Evolutionary conservation across 1,140 invertebrate genomes (phyloP), one percentile per base, ranked within the genome.

Genomic region (Drosophila bocki): DNA sequence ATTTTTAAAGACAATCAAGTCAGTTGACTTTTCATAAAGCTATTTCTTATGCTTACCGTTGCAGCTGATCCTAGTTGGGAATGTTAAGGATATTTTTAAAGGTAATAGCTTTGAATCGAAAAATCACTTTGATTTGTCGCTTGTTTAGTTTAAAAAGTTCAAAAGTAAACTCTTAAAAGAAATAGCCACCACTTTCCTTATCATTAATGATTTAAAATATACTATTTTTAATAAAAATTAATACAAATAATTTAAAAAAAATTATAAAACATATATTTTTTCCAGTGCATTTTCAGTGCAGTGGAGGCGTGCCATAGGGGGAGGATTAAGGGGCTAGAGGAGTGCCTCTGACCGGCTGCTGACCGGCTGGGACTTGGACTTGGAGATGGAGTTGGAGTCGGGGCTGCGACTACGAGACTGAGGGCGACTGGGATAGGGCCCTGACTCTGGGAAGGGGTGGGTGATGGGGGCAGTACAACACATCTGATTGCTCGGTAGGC

Each of bases 401-500:
- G 41, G 22, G 26, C 19, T 53, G 61, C 19, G 33, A 70, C 69
- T 35, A 32, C 22, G 56, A 45, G 56, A 45, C 63, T 22, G 53
- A 60, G 62, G 63, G 64, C 75, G 59, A 37, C 51, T 37, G 33
- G 78, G 74, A 65, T 78, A 65, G 75, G 69, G 69, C 78, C 50
- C 59, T 60, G 69, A 62, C 74, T 37, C 60, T 51, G 61, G 60
- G 51, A 51, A 60, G 48, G 26, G 26, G 0, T 48, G 3, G 4
- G 26, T 4, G 35, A 11, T 29, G 11, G 35, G 53, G 39, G 50
- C 60, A 65, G 51, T 45, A 65, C 74, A 82, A 81, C 62, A 81
- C 81, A 85, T 85, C 82, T 82, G 82, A 86, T 86, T 85, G 82
- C 78, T 63, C 84, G 61, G 78, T 80, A 75, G 78, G 86, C 71